These are phyloP conservation scores for Myotis daubentonii DNA, from an alignment of 2,797 vertebrate genomes.

Conservation along the genomic window DNA sequence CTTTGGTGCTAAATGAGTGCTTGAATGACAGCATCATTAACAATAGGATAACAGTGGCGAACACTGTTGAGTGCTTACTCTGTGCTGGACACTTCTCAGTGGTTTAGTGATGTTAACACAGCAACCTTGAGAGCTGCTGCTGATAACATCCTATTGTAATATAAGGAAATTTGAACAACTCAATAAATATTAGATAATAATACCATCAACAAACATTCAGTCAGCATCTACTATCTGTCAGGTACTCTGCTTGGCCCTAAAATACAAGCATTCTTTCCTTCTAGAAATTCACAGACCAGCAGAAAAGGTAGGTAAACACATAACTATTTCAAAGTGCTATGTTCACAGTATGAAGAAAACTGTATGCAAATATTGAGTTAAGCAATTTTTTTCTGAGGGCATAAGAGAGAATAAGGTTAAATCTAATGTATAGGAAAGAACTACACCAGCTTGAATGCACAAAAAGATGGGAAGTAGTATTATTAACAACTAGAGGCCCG, in stretches of 20 bases:
- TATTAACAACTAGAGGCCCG: not conserved
- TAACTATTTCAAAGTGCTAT: not conserved
- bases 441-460: not conserved
- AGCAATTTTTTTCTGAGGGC: not conserved
- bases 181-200: not conserved
- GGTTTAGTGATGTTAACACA: not conserved
- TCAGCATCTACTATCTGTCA: not conserved
- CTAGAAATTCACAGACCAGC: not conserved
- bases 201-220: not conserved
- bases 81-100: not conserved
- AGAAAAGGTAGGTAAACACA: constrained; percentile 12
- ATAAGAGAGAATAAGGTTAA: not conserved
- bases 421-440: not conserved
- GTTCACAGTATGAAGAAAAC: not conserved
- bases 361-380: constrained; percentile 52
- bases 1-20: not conserved
- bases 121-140: not conserved
- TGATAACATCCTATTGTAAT: not conserved
- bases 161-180: not conserved
- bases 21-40: not conserved
- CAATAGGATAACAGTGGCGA: not conserved
- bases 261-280: not conserved
- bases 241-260: not conserved
- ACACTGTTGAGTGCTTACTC: not conserved
- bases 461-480: not conserved